Base-by-base conservation (phyloP, 2,888 invertebrate genomes). In the Nycteola revayana region DNA sequence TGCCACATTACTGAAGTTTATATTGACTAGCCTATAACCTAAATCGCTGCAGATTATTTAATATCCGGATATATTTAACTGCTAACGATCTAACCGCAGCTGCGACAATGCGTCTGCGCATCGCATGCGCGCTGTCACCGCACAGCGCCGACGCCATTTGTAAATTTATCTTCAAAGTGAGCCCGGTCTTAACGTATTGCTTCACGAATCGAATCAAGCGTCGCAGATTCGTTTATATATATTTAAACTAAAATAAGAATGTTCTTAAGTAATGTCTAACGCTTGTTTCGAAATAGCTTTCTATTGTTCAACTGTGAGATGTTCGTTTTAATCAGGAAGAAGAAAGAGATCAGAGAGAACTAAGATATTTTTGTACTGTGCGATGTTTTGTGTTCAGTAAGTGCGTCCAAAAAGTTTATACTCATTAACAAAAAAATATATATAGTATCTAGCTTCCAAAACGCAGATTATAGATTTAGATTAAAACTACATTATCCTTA, bases 91-190 rank as follows among this genome's bases (percentile, higher is more conserved):
- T 9, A 43, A 27, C 47, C 50, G 49, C 75, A 81, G 83, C 82
- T 81, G 85, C 63, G 78, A 74, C 75, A 71, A 68, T 71, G 73
- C 71, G 67, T 80, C 66, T 43, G 36, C 49, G 58, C 49, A 41
- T 35, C 50, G 53, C 60, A 56, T 35, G 43, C 60, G 43, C 42
- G 54, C 56, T 73, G 84, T 83, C 85, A 67, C 43, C 59, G 41
- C 34, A 29, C 45, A 51, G 69, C 75, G 79, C 64, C 75, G 59
- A 54, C 45, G 43, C 65, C 74, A 81, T 86, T 80, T 76, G 78
- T 85, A 72, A 76, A 75, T 66, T 66, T 59, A 72, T 82, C 85
- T 80, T 86, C 85, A 86, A 86, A 86, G 85, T 59, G 59, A 62
- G 52, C 42, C 36, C 60, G 35, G 42, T 43, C 32, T 52, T 77